Evolutionary conservation across 2,113 vertebrate genomes (phyloP), one percentile per base, ranked within the genome.

Genomic region (Muscicapa adusta): DNA sequence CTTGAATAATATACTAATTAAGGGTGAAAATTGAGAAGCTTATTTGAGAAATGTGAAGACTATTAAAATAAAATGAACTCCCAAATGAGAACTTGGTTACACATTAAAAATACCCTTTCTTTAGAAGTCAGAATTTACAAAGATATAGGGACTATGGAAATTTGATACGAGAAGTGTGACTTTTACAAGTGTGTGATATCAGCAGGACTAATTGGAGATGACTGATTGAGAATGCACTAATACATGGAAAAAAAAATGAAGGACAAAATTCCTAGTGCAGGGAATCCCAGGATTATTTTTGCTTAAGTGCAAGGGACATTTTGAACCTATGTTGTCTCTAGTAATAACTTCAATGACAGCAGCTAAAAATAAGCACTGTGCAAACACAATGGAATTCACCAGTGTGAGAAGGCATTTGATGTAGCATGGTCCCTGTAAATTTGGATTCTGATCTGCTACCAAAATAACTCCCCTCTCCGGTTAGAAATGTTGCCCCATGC

Each of bases 1-100:
- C 71, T 72, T 79, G 47, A 36, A 75, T 94, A 89, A 82, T 85
- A 45, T 40, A 72, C 66, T 91, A 66, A 88, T 94, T 91, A 81
- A 0, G 2, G n/a, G 40, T 72, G 43, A 63, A 96, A 95, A 89
- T 81, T 87, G 85, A 40, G 62, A 85, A 75, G 57, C 34, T 94
- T 85, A 51, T 87, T 87, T 95, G 70, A 85, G 77, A 85, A 75
- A 93, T 82, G 31, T 79, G 36, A 91, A 88, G 20, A 40, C 5
- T 62, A 88, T 95, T 93, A 89, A 93, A 87, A 79, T n/a, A 51
- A 89, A 93, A 85, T 43, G 6, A 87, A 36, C 10, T 84, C 12
- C n/a, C n/a, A 61, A 85, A 78, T 54, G n/a, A 68, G 26, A 85
- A 57, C 15, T 74, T 9, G 24, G 8, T 43, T 74, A 38, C 16